Evolutionary conservation across 1,140 invertebrate species (phyloP).

Genomic region (Diorhabda carinulata): DNA sequence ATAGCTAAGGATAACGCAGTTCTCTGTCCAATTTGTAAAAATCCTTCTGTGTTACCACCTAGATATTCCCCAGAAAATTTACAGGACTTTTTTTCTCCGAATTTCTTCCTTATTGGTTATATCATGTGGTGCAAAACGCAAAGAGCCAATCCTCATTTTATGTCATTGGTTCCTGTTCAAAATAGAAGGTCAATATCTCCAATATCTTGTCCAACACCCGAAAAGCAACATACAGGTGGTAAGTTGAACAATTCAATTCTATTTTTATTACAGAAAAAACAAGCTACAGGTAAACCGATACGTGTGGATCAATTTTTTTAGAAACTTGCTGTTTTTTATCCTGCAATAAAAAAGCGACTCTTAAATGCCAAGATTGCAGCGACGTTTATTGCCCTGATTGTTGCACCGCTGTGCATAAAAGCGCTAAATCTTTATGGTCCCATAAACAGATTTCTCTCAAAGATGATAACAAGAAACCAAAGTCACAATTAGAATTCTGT

Average conservation of each 20-base stretch:
- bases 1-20: conserved; percentile 16
- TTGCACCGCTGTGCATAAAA: conserved; percentile 25
- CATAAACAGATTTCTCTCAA: conserved; percentile 17
- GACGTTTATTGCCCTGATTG: conserved; percentile 28
- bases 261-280: too few species aligned
- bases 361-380: conserved; percentile 26
- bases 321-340: conserved; percentile 25
- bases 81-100: conserved; percentile 22
- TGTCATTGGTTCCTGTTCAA: not conserved
- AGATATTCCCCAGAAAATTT: conserved; percentile 5
- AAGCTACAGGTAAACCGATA: too few species aligned
- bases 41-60: not conserved
- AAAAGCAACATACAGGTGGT: too few species aligned
- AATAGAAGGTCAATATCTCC: not conserved
- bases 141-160: not conserved
- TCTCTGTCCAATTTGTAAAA: conserved; percentile 20
- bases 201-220: not conserved
- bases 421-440: conserved; percentile 21
- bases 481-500: conserved; percentile 23
- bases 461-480: conserved; percentile 14
- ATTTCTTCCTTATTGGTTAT: conserved; percentile 24
- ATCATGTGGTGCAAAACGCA: conserved; percentile 15
- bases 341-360: conserved; percentile 23
- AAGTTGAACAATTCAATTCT: too few species aligned
- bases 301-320: conserved; percentile 16